Percentiles rank a stretch among this genome's conserved stretches.
These are phyloP conservation scores for Thamnophis elegans DNA, from an alignment of 2,797 vertebrate species.

Conservation along the genomic window DNA sequence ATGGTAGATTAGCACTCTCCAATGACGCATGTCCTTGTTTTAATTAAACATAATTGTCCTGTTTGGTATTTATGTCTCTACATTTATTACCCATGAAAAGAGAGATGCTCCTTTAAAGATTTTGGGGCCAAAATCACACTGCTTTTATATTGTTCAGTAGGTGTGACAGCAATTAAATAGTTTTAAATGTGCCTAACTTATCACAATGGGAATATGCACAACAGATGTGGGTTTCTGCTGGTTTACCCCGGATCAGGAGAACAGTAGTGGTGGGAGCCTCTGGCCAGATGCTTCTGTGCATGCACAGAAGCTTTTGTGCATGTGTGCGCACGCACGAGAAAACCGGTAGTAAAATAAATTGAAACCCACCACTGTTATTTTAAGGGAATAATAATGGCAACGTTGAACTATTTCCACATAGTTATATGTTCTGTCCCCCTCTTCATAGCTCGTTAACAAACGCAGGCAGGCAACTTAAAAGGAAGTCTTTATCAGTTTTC, in stretches of 20 bases:
- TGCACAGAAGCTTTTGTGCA: no score
- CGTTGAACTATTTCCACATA: no score
- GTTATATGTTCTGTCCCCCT: no score
- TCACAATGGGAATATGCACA: neutral
- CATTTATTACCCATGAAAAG: conserved; percentile 18
- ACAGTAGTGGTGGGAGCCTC: no score
- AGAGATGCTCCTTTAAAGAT: neutral
- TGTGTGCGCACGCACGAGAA: no score
- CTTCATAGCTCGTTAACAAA: no score
- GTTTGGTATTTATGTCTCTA: neutral
- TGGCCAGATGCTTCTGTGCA: no score
- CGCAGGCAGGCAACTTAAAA: no score
- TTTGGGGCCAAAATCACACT: neutral
- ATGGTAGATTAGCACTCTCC: conserved; percentile 10
- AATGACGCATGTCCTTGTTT: conserved; percentile 23
- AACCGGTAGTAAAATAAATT: no score
- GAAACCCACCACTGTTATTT: neutral
- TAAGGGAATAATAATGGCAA: neutral
- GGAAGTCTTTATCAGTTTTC: no score
- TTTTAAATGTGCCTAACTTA: neutral
- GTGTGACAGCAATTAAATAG: neutral
- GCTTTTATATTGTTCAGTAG: neutral
- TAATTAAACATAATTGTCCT: conserved; percentile 16
- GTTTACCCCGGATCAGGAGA: no score
- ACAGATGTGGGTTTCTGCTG: neutral